Evolutionary conservation across 2,113 vertebrate genomes (phyloP).

Genomic region (Pleuronectes platessa): DNA sequence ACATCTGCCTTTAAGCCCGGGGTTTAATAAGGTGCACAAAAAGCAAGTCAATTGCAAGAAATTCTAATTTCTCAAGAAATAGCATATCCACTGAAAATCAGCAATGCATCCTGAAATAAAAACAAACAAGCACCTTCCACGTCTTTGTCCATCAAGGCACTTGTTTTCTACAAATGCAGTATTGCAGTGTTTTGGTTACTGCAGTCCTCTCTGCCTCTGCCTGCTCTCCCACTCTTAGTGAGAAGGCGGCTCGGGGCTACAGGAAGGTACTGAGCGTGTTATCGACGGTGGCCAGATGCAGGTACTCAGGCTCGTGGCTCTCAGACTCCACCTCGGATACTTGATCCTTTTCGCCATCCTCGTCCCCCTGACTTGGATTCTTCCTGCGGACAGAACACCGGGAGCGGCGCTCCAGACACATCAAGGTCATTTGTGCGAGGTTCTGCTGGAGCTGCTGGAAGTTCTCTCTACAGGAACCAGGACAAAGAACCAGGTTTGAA

Average conservation of each 20-base stretch:
- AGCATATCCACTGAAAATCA: neutral
- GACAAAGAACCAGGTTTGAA: neutral
- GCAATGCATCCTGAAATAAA: neutral
- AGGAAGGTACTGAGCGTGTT: slow-evolving; percentile 85
- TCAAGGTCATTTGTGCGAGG: slow-evolving; percentile 90
- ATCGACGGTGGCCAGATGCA: slow-evolving; percentile 87
- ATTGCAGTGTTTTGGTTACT: neutral
- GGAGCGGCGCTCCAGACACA: slow-evolving; percentile 85
- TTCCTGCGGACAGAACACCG: slow-evolving; percentile 63
- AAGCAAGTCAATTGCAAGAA: too few relatives aligned
- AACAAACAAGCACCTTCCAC: neutral
- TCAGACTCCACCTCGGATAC: slow-evolving; percentile 44
- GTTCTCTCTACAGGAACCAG: slow-evolving; percentile 86
- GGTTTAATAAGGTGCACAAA: too few relatives aligned
- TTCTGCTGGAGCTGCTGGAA: slow-evolving; percentile 91
- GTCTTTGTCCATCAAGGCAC: neutral
- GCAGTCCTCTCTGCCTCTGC: too few relatives aligned
- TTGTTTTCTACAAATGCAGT: neutral
- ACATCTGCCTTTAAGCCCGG: too few relatives aligned
- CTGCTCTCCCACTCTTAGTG: neutral
- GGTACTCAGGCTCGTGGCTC: slow-evolving; percentile 85
- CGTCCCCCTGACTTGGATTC: slow-evolving; percentile 46
- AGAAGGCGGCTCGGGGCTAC: slow-evolving; percentile 60
- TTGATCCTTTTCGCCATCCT: neutral
- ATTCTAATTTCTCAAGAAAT: too few relatives aligned